Base-by-base conservation (phyloP, 2,113 vertebrate genomes). In the Anhinga rufa region DNA sequence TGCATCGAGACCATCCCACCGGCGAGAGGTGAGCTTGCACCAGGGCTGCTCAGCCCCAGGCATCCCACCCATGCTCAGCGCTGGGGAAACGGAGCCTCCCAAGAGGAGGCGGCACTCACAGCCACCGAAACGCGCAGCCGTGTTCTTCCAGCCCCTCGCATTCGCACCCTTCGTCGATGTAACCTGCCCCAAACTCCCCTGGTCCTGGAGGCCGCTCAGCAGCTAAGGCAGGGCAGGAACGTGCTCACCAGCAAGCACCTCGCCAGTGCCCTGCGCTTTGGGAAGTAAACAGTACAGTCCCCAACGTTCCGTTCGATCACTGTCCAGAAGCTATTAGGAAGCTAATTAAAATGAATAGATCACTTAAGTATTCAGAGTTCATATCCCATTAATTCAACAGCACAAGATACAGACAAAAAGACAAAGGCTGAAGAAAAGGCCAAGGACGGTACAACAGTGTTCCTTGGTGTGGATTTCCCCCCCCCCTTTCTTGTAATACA, bases 301-400 rank as follows among this genome's bases (percentile, higher is more conserved):
- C 34, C 2, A 0, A 28, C 5, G 1, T 28, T 77, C 12, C 9
- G 40, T 83, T 95, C 86, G 5, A 88, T 95, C 95, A 90, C 87
- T 94, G 86, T 95, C 96, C 85, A 90, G 84, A 93, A 96, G 92
- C 91, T 91, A 95, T 97, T 96, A 96, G 91, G 91, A 55, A 93
- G 94, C 92, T 96, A 96, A 97, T 96, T 97, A 97, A 92, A 97
- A 97, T 48, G 54, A 95, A 96, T 95, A 89, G 89, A 94, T 90
- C 81, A 62, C 93, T 93, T 95, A 92, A 81, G 91, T 78, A 97
- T 97, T 96, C 96, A 76, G 93, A 86, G 88, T 93, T 94, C 93
- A 94, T 96, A 82, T 89, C 86, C 62, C 92, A 96, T 97, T 97
- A 96, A 97, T 97, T 95, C 95, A 94, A 81, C 72, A 72, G 84